A percentile compares a stretch with the other conserved stretches of the same genome.
Evolutionary conservation across 2,797 vertebrate genomes (phyloP).

Genomic region (Macrochelys suwanniensis): DNA sequence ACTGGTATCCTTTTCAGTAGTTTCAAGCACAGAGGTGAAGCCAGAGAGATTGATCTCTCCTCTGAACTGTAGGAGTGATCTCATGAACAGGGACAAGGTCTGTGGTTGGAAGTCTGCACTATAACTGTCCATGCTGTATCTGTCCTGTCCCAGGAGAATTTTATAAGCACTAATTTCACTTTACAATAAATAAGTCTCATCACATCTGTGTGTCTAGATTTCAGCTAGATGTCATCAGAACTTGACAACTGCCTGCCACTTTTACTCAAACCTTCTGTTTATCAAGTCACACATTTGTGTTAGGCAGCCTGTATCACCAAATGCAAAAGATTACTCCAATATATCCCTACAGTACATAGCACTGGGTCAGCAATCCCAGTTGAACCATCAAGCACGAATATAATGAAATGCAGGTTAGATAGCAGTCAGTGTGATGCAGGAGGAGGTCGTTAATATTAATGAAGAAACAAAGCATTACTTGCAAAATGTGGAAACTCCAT

Average conservation of each 20-base stretch:
- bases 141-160: neutral
- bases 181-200: neutral
- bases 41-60: neutral
- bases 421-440: neutral
- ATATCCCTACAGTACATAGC: neutral
- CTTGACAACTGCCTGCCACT: neutral
- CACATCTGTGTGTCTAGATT: slow-evolving; percentile 12
- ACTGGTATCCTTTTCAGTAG: neutral
- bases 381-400: slow-evolving; percentile 8
- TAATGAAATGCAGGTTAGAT: slow-evolving; percentile 20
- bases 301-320: neutral
- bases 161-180: neutral
- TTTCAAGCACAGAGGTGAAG: neutral
- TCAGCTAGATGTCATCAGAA: neutral
- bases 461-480: neutral
- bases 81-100: neutral
- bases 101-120: neutral
- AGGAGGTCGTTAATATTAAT: neutral
- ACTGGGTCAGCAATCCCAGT: neutral
- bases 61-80: neutral
- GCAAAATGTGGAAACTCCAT: neutral
- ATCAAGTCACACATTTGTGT: neutral
- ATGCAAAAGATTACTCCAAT: neutral
- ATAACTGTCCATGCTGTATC: fast-evolving
- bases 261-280: neutral